Conservation (phyloP, 2,888 invertebrate species). For the Merodon equestris region DNA sequence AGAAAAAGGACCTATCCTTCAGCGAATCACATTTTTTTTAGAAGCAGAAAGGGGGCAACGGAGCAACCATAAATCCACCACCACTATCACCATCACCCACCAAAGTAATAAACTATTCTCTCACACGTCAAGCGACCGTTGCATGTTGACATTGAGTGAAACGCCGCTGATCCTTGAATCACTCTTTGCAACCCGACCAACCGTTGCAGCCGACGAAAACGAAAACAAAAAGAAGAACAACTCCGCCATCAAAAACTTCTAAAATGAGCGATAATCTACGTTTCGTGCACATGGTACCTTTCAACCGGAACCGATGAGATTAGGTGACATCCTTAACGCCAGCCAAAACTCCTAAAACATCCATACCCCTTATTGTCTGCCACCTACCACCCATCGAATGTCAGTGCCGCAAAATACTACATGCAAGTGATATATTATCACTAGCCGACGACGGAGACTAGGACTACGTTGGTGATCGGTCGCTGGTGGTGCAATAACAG, state of each 20-base stretch:
- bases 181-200: too few species aligned
- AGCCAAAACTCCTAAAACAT: constrained; percentile 50
- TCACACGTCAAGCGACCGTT: constrained; percentile 31
- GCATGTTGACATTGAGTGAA: constrained; percentile 65
- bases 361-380: neutral
- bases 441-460: neutral
- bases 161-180: constrained; percentile 62
- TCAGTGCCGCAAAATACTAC: constrained; percentile 39
- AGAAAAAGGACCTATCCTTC: too few species aligned
- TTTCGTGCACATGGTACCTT: constrained; percentile 67
- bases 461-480: too few species aligned
- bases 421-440: constrained; percentile 62
- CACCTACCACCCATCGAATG: constrained; percentile 13
- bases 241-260: constrained; percentile 43
- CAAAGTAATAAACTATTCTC: constrained; percentile 4
- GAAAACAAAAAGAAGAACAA: constrained; percentile 15
- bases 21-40: too few species aligned
- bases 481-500: constrained; percentile 30
- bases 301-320: constrained; percentile 66
- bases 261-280: constrained; percentile 67
- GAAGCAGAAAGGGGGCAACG: too few species aligned
- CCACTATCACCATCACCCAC: neutral
- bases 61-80: too few species aligned
- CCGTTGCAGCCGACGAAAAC: too few species aligned
- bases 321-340: constrained; percentile 65